Evolutionary conservation across 2,888 invertebrate genomes (phyloP).

Genomic region (Xestia xanthographa): DNA sequence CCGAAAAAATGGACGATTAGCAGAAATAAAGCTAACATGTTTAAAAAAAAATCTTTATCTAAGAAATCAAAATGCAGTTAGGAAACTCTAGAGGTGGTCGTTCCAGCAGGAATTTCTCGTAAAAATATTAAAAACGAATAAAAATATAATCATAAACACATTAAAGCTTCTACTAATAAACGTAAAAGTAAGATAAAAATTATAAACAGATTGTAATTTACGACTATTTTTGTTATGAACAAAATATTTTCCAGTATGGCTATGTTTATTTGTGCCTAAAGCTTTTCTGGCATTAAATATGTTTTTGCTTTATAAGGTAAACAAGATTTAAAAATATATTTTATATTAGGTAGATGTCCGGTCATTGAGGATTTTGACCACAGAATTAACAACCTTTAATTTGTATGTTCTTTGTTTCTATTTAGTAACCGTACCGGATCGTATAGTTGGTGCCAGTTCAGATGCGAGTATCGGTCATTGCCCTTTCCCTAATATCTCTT

Average conservation of each 20-base stretch:
- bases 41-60: not conserved
- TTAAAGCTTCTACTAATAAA: slow-evolving; percentile 15
- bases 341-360: slow-evolving; percentile 4
- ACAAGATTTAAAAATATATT: slow-evolving; percentile 10
- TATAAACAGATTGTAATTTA: slow-evolving; percentile 40
- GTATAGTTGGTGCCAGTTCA: too few species aligned
- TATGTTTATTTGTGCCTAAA: slow-evolving; percentile 9
- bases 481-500: too few species aligned
- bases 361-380: slow-evolving; percentile 24
- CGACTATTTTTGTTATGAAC: slow-evolving; percentile 15
- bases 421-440: not conserved
- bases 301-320: slow-evolving; percentile 21
- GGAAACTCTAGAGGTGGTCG: not conserved
- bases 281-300: too few species aligned
- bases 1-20: not conserved
- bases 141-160: slow-evolving; percentile 6
- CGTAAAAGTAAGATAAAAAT: slow-evolving; percentile 12
- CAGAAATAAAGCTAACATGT: not conserved
- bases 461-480: too few species aligned
- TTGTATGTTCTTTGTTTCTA: not conserved
- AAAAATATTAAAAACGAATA: slow-evolving; percentile 25
- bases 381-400: not conserved
- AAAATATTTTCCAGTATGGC: not conserved
- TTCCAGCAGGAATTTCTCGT: not conserved
- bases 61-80: not conserved